phyloP scores from a whole-genome alignment of 2,797 vertebrate species.

The Balearica regulorum region DNA sequence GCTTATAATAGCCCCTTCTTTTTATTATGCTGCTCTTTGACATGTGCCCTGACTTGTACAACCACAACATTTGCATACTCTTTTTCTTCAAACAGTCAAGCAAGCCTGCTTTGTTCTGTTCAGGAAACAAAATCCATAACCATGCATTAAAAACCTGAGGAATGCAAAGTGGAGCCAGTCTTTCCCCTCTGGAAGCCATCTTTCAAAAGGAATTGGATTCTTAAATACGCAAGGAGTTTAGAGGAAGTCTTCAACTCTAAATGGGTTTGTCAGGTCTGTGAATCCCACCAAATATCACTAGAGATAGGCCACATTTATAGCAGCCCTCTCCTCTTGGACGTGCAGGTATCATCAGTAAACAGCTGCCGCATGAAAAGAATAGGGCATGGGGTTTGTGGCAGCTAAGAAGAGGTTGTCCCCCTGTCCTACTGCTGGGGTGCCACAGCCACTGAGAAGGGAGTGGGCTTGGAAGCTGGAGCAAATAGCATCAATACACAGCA shows the following conservation, averaged over 20 bases:
- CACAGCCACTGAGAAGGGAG: neutral
- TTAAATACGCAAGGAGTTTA: neutral
- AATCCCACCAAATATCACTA: neutral
- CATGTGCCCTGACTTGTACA: neutral
- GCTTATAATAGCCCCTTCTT: neutral
- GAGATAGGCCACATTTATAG: fast-evolving
- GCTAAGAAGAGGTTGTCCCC: neutral
- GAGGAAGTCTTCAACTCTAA: neutral
- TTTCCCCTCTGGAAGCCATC: neutral
- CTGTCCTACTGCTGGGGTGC: neutral
- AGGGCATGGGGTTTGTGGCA: neutral
- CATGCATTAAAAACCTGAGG: neutral
- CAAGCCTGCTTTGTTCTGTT: neutral
- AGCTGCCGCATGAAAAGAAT: neutral
- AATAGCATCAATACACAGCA: neutral
- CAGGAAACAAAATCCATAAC: neutral
- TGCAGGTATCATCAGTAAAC: neutral
- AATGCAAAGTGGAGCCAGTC: neutral
- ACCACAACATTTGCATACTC: neutral
- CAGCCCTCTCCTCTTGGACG: neutral
- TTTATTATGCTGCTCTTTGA: neutral
- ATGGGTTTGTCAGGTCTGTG: neutral
- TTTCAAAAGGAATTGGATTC: neutral
- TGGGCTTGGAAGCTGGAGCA: neutral
- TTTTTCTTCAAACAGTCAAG: neutral